A percentile compares a stretch with the other conserved stretches of the same genome.
These are phyloP conservation scores for Potorous gilbertii DNA, from an alignment of 2,797 vertebrate species.

Conservation along the genomic window DNA sequence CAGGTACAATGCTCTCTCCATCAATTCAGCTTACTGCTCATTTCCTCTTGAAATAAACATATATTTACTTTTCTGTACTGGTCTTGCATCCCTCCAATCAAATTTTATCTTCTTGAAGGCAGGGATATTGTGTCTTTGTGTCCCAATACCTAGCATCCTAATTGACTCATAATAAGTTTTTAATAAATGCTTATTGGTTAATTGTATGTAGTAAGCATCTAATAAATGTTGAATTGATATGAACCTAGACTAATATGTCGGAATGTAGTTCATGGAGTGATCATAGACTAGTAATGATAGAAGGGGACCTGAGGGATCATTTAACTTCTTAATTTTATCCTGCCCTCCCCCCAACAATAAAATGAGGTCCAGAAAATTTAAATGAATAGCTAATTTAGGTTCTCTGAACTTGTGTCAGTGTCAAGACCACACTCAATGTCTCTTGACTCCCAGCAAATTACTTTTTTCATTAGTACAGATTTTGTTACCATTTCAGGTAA, in stretches of 20 bases:
- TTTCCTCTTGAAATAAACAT: neutral
- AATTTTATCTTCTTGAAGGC: neutral
- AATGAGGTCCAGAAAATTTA: neutral
- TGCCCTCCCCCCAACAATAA: neutral
- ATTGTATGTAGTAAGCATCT: neutral
- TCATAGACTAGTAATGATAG: neutral
- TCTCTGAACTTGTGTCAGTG: neutral
- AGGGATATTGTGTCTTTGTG: neutral
- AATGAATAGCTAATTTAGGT: neutral
- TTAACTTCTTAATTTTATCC: neutral
- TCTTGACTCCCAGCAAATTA: neutral
- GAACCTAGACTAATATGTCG: neutral
- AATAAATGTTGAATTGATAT: neutral
- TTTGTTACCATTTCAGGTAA: constrained; percentile 57
- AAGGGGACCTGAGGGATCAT: neutral
- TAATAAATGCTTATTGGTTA: neutral
- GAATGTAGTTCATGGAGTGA: neutral
- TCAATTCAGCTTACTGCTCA: neutral
- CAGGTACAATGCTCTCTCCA: neutral
- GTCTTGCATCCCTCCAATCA: neutral
- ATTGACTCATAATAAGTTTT: neutral
- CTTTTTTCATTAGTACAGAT: constrained; percentile 23
- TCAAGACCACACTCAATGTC: neutral
- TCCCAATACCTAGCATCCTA: neutral
- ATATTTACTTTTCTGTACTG: neutral